A percentile compares a stretch with the other conserved stretches of the same genome.
phyloP scores from a whole-genome alignment of 2,113 vertebrate species.

The Chloropsis hardwickii region DNA sequence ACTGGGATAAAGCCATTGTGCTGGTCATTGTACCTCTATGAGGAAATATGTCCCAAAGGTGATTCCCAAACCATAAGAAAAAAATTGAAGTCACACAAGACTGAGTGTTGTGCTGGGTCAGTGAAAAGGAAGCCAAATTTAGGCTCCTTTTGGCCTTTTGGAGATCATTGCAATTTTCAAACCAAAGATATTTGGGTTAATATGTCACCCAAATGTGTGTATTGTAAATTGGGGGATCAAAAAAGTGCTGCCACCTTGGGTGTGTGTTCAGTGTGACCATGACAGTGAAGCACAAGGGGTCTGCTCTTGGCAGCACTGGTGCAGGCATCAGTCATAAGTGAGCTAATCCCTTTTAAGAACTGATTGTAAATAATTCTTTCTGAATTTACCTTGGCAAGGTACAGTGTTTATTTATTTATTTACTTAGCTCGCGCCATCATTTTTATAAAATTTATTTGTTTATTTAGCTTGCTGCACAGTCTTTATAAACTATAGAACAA shows the following conservation, averaged over 20 bases:
- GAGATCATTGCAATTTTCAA: neutral
- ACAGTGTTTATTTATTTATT: neutral
- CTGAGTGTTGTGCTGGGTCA: neutral
- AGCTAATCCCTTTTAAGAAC: neutral
- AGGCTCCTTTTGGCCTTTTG: neutral
- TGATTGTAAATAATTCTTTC: neutral
- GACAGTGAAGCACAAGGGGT: accelerated
- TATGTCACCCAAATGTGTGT: neutral
- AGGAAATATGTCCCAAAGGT: neutral
- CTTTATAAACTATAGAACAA: neutral
- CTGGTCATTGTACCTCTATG: neutral
- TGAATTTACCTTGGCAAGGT: neutral
- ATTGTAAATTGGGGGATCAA: neutral
- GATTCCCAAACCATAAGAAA: neutral
- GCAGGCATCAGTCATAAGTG: neutral
- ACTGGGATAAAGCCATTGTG: neutral
- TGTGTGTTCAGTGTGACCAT: neutral
- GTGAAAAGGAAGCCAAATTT: neutral
- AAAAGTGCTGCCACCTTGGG: neutral
- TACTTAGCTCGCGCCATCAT: neutral
- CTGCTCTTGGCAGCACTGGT: neutral
- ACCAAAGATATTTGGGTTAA: neutral
- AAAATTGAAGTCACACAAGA: neutral
- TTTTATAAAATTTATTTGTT: neutral
- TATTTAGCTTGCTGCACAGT: neutral